These are phyloP conservation scores for Poecilia wingei DNA, from an alignment of 2,797 vertebrate genomes.

Conservation along the genomic window DNA sequence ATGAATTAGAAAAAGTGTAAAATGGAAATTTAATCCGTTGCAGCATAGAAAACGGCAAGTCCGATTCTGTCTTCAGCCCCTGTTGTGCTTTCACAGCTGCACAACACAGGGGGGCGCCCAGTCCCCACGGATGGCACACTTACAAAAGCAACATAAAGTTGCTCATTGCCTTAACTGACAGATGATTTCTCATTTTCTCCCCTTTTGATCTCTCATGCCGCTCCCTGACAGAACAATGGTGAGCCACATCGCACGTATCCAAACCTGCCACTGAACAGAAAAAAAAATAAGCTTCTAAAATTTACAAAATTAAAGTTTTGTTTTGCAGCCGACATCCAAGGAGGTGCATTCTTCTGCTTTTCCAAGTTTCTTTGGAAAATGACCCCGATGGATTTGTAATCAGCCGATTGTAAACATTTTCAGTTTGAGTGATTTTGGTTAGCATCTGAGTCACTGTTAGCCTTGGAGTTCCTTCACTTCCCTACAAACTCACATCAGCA, in stretches of 20 bases:
- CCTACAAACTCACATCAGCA: background rate
- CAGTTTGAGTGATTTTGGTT: background rate
- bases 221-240: background rate
- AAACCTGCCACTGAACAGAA: background rate
- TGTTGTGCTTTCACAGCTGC: background rate
- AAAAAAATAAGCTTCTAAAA: background rate
- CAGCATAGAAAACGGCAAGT: background rate
- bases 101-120: slow-evolving; percentile 1
- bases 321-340: background rate
- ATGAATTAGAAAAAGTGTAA: background rate
- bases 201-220: too few relatives aligned
- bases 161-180: background rate
- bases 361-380: background rate
- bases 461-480: background rate
- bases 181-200: background rate
- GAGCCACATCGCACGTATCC: background rate
- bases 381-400: background rate
- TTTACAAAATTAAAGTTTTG: background rate
- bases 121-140: background rate
- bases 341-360: background rate
- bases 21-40: background rate
- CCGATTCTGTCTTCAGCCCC: background rate
- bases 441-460: background rate
- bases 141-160: too few relatives aligned
- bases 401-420: background rate